phyloP scores from a whole-genome alignment of 2,113 vertebrate genomes.

The Solea solea region DNA sequence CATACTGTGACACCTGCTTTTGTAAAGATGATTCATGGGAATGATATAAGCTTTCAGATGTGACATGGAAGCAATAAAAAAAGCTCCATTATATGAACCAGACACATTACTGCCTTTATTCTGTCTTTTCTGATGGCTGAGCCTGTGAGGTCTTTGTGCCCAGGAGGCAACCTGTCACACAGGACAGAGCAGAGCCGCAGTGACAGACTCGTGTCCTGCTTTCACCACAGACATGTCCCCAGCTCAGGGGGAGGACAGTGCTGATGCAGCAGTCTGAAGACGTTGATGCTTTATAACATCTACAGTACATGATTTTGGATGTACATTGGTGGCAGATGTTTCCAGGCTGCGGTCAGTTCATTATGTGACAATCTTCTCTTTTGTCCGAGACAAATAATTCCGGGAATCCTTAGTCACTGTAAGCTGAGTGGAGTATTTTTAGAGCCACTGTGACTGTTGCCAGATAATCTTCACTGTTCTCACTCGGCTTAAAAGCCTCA shows the following conservation, averaged over 20 bases:
- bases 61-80: background rate
- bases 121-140: constrained; percentile 21
- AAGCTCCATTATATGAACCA: background rate
- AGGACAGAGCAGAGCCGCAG: constrained; percentile 23
- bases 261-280: constrained; percentile 43
- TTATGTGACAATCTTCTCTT: background rate
- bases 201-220: constrained; percentile 36
- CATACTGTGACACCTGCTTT: too few species aligned
- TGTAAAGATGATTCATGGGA: background rate
- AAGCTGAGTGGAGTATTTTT: constrained; percentile 31
- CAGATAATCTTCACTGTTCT: constrained; percentile 59
- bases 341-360: too few species aligned
- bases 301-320: constrained; percentile 2
- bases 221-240: constrained; percentile 18
- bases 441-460: constrained; percentile 28
- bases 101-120: background rate
- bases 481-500: constrained; percentile 55
- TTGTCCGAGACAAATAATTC: background rate
- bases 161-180: constrained; percentile 37
- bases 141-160: constrained; percentile 2
- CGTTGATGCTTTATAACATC: constrained; percentile 17
- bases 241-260: background rate
- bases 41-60: background rate
- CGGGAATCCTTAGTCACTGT: constrained; percentile 7
- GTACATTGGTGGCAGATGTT: background rate